Conservation (phyloP, 2,888 invertebrate genomes). For the Mimachlamys varia region DNA sequence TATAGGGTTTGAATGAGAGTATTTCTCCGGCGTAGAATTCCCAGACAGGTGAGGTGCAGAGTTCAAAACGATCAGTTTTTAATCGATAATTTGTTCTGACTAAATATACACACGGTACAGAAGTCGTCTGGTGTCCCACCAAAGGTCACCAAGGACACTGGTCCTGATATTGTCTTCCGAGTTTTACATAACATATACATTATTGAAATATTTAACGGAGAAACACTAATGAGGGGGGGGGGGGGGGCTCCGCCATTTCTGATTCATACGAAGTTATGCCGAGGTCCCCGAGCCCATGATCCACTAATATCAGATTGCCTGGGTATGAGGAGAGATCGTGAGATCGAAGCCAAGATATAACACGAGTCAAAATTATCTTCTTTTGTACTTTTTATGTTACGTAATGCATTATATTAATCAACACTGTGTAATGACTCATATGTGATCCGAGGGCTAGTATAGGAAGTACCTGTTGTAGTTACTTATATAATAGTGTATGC, state of each 20-base stretch:
- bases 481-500: not conserved
- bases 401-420: not conserved
- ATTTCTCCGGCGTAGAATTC: not conserved
- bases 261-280: not conserved
- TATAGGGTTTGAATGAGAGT: not conserved
- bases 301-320: not conserved
- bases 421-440: too few relatives aligned
- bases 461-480: not conserved
- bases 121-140: not conserved
- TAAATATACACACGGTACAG: not conserved
- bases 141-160: not conserved
- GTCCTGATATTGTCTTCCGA: not conserved
- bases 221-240: not conserved
- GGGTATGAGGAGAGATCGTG: not conserved
- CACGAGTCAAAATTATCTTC: too few relatives aligned
- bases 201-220: not conserved
- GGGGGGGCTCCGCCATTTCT: too few relatives aligned
- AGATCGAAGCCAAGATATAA: too few relatives aligned
- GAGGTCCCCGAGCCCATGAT: not conserved
- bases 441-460: too few relatives aligned
- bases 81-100: slow-evolving; percentile 10
- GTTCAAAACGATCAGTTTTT: slow-evolving; percentile 27
- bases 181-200: not conserved
- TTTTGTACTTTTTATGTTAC: not conserved
- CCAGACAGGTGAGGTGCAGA: not conserved